Base-by-base conservation (phyloP, 2,113 vertebrate species). In the Hiodon tergisus region DNA sequence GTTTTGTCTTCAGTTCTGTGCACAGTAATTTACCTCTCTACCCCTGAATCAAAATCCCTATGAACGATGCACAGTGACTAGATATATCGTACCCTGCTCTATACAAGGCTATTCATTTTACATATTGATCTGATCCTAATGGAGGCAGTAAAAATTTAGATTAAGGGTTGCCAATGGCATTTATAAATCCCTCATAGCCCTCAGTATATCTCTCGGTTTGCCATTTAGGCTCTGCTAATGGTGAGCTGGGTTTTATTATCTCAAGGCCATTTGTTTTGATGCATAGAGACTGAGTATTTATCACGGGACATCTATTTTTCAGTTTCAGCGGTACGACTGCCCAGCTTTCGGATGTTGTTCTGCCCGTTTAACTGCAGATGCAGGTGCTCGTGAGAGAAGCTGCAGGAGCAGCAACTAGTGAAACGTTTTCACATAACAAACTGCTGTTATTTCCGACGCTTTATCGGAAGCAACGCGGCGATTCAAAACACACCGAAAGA, bases 61-160 rank as follows among this genome's bases (percentile, higher is more conserved):
- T 48, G 52, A 54, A 57, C 68, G 47, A 6, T 10, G 48, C 48
- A 4, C 57, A 4, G 17, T 74, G 54, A 70, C 65, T 65, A 74
- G 66, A 85, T 78, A 78, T 82, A 79, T 48, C 54, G 57, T 68
- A 67, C 73, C 75, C 69, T 3, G 62, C 75, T 46, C 78, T 76
- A 67, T 54, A 70, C 74, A 2, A 71, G 74, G 67, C 77, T 80
- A 84, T 84, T 77, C 52, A 84, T 84, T 74, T 79, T 67, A 58
- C 81, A 85, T 79, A 85, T 84, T 83, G 85, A 85, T 84, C 81
- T 80, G 81, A 74, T 80, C 75, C 81, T 86, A 86, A 88, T 86
- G 84, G 86, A 85, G 78, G 83, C 79, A 72, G 80, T 84, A 86
- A 87, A 87, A 76, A 83, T 83, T 77, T 79, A 85, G 81, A 84